Base-by-base conservation (phyloP, 2,888 invertebrate species). In the Vanessa cardui region DNA sequence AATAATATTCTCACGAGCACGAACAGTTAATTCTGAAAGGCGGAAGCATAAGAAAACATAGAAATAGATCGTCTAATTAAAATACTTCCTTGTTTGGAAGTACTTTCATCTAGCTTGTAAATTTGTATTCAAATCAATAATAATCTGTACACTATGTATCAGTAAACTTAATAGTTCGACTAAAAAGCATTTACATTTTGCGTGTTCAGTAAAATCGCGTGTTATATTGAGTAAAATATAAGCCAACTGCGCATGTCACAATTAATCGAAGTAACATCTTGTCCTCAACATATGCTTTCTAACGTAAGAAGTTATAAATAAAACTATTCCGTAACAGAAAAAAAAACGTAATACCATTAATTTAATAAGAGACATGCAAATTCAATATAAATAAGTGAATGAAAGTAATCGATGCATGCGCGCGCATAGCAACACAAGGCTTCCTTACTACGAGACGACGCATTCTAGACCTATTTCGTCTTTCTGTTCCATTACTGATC, bases 341-440 rank as follows among this genome's bases (percentile, higher is more conserved):
- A 26, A 47, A 76, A 77, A 72, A 73, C 74, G 75, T 85, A 86
- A 87, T 84, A 73, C 83, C 49, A 76, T 77, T 83, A 87, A 87
- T 86, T 85, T 81, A 87, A 87, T 88, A 84, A 85, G 74, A 78
- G 83, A 84, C 81, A 80, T 80, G 79, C 56, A 56, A 77, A 78
- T 78, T 81, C 82, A 83, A 84, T 83, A 81, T 72, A 82, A 77
- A 78, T 80, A 80, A 80, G 78, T 81, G 80, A 81, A 84, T 83
- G 82, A 76, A 78, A 65, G 75, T 75, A 86, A 90, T 90, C 89
- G 82, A 89, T 88, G 83, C 68, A 62, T 91, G 91, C 91, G 91
- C 91, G 91, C 91, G 91, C 91, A 90, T 66, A 68, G 67, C 62
- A 52, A 68, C 75, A 80, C 76, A 87, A 81, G 86, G 85, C 88